A percentile compares a stretch with the other conserved stretches of the same genome.
phyloP scores from a whole-genome alignment of 2,113 vertebrate genomes.

The Boulengeromyrus knoepffleri region DNA sequence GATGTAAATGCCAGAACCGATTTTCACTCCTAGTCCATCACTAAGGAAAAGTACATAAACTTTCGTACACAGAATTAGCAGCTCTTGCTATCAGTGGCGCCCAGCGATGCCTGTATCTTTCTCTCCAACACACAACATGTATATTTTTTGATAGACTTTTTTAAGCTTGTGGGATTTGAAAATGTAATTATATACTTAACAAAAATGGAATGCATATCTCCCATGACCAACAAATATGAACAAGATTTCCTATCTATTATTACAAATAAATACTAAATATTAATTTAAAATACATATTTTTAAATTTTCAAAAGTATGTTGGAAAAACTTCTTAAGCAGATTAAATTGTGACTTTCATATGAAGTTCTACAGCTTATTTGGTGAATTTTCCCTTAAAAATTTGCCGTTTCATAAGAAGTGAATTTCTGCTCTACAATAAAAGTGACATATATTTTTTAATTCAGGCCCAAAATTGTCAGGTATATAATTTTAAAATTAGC shows the following conservation, averaged over 20 bases:
- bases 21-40: not conserved
- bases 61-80: not conserved
- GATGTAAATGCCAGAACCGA: not conserved
- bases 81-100: not conserved
- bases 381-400: not conserved
- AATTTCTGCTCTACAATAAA: not conserved
- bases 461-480: not conserved
- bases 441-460: not conserved
- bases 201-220: not conserved
- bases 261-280: not conserved
- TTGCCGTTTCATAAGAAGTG: not conserved
- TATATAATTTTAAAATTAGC: not conserved
- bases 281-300: not conserved
- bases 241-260: not conserved
- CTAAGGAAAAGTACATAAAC: not conserved
- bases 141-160: not conserved
- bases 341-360: not conserved
- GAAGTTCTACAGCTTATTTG: not conserved
- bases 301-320: not conserved
- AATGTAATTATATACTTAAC: conserved; percentile 1
- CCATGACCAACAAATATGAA: not conserved
- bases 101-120: not conserved
- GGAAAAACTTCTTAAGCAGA: not conserved
- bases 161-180: not conserved
- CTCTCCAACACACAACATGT: not conserved